phyloP scores from a whole-genome alignment of 2,797 vertebrate species.

The Megaceryle alcyon region DNA sequence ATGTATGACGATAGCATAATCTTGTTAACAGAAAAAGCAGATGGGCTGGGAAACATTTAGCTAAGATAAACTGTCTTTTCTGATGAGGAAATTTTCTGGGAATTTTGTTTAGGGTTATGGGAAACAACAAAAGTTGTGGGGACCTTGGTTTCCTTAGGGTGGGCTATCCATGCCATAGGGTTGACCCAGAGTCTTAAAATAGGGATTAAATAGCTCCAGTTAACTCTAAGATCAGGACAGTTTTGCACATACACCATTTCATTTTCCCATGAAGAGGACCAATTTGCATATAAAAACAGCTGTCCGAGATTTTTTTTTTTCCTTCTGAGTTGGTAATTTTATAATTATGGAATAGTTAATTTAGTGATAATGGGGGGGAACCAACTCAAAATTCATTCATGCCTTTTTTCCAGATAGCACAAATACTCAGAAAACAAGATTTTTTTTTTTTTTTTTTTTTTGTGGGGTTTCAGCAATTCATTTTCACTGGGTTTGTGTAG shows the following conservation, averaged over 20 bases:
- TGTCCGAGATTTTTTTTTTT: background rate
- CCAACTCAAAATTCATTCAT: background rate
- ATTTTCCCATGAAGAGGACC: background rate
- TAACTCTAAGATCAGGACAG: background rate
- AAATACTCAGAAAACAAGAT: background rate
- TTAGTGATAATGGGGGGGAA: background rate
- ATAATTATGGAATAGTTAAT: background rate
- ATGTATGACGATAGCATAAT: background rate
- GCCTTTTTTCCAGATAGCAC: background rate
- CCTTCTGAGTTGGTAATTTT: background rate
- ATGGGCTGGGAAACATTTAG: background rate
- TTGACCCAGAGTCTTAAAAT: background rate
- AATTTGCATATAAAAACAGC: background rate
- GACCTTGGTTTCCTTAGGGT: background rate
- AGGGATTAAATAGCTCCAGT: background rate
- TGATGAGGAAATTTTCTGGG: background rate
- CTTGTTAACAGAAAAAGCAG: background rate
- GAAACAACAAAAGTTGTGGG: background rate
- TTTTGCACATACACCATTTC: background rate
- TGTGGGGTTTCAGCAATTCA: background rate
- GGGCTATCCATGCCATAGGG: background rate
- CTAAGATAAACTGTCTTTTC: background rate
- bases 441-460: background rate
- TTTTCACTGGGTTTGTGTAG: background rate
- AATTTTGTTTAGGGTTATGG: background rate